Evolutionary conservation across 2,888 invertebrate genomes (phyloP).

Genomic region (Caradrina clavipalpis): DNA sequence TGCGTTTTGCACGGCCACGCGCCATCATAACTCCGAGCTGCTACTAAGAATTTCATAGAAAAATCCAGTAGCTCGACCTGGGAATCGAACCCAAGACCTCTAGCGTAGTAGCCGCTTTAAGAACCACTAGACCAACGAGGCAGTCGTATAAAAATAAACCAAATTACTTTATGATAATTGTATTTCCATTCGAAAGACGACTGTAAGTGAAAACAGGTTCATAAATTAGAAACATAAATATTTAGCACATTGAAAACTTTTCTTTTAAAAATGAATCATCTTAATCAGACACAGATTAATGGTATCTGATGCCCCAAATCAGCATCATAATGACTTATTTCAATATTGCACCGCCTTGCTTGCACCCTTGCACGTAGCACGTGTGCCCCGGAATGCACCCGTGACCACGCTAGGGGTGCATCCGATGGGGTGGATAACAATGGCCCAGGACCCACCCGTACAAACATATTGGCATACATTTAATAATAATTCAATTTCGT

Average conservation of each 20-base stretch:
- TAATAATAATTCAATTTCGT: constrained; percentile 82
- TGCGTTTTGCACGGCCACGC: no score
- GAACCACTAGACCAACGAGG: no score
- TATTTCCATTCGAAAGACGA: no score
- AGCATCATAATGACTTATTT: constrained; percentile 59
- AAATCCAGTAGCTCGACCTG: no score
- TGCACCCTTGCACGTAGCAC: constrained; percentile 74
- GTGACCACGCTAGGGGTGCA: constrained; percentile 60
- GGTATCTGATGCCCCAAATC: constrained; percentile 54
- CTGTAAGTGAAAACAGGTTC: no score
- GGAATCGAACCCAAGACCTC: no score
- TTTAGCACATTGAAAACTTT: constrained; percentile 6
- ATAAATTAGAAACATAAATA: no score
- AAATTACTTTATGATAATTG: no score
- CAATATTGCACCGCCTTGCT: constrained; percentile 67
- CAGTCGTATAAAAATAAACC: no score
- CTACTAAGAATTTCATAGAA: no score
- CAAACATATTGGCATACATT: constrained; percentile 73
- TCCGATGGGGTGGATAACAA: constrained; percentile 75
- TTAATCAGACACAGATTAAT: constrained; percentile 56
- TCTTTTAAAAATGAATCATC: constrained; percentile 11
- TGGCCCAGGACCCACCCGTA: constrained; percentile 53
- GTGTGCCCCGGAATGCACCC: constrained; percentile 83
- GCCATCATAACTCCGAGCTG: no score
- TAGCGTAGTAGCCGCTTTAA: no score